Evolutionary conservation across 2,113 vertebrate species (phyloP), one percentile per base, ranked within the genome.

Genomic region (Calyptomena viridis): DNA sequence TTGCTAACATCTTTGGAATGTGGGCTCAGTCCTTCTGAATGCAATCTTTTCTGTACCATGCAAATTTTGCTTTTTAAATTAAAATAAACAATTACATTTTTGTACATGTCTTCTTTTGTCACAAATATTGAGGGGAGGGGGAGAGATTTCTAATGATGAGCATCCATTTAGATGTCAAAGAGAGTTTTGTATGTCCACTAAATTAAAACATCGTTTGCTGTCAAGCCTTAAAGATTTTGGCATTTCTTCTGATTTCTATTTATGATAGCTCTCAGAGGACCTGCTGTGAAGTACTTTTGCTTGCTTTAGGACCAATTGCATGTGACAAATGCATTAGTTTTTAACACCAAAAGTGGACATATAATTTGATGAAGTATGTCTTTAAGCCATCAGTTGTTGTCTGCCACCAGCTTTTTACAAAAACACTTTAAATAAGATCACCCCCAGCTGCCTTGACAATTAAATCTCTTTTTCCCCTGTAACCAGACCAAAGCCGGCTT

Each of bases 201-300:
- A 95, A 96, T 96, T 95, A 97, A 97, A 96, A 94, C 75, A 94
- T 93, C 79, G 84, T 90, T 84, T 77, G 33, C 93, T 97, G 91
- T 96, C 95, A 97, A 77, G 64, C 35, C 55, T 94, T 96, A 67
- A 93, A 96, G 84, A 96, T 90, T 94, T 94, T 96, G 87, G 52
- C 89, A 92, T 64, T 83, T 67, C 62, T 67, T 97, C 93, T 88
- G 81, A 92, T 93, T 98, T 90, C 68, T 97, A 30, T 80, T 96
- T 97, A 95, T 97, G 96, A 96, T 85, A 96, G 80, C 93, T 97
- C 89, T 71, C 58, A 75, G 91, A 96, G 87, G 95, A 78, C 95
- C 94, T 81, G 81, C 80, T 96, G 76, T 91, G 95, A 95, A 91
- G 75, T 96, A 74, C 55, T 95, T 97, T 94, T 87, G 62, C 80